A percentile compares a stretch with the other conserved stretches of the same genome.
Conservation (phyloP, 2,113 vertebrate species). For the Halichoerus grypus region DNA sequence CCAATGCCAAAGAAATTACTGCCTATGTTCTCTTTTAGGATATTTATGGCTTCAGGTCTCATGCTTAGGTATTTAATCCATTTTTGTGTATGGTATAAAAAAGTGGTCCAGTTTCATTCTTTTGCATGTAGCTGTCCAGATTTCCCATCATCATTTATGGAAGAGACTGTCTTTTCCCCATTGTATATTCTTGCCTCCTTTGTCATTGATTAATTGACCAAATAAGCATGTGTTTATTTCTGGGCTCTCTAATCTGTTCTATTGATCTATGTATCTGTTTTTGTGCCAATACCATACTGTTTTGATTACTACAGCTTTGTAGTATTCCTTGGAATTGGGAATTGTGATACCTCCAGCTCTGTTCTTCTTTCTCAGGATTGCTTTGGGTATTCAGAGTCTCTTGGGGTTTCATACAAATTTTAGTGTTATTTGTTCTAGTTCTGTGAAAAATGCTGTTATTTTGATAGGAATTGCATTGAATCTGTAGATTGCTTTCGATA, state of each 20-base stretch:
- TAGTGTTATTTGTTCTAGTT: background rate
- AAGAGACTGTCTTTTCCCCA: background rate
- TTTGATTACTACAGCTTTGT: background rate
- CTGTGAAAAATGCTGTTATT: background rate
- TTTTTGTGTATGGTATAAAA: background rate
- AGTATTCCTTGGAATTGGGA: background rate
- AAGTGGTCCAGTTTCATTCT: background rate
- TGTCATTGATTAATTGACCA: background rate
- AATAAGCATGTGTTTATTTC: background rate
- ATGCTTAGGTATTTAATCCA: background rate
- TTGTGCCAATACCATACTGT: background rate
- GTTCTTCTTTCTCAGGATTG: background rate
- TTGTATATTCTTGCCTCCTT: background rate
- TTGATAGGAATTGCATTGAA: background rate
- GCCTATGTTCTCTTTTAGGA: background rate
- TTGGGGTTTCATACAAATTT: background rate
- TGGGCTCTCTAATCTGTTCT: background rate
- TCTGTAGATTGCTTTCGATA: background rate
- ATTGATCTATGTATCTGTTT: background rate
- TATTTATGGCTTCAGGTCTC: background rate
- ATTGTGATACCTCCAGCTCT: background rate
- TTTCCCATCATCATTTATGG: background rate
- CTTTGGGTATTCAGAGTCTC: background rate
- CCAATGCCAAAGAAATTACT: background rate
- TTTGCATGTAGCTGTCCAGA: background rate